phyloP scores from a whole-genome alignment of 1,140 invertebrate species.

The Patella vulgata region DNA sequence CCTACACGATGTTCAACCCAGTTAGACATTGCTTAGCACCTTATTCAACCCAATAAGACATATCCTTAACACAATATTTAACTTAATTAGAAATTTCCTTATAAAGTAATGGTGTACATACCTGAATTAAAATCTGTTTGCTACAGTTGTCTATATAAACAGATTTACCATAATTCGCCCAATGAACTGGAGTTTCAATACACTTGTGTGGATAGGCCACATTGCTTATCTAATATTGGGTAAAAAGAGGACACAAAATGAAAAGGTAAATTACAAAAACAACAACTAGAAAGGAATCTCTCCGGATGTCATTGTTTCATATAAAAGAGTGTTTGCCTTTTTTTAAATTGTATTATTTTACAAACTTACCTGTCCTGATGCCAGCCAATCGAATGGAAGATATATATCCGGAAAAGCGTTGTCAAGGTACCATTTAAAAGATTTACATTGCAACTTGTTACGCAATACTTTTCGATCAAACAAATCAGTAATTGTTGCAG shows the following conservation, averaged over 20 bases:
- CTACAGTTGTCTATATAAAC: background rate
- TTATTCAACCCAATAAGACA: too few relatives aligned
- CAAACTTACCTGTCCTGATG: conserved; percentile 23
- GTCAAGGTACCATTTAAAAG: conserved; percentile 98
- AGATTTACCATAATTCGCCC: background rate
- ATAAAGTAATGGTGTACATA: too few relatives aligned
- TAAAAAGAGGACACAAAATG: too few relatives aligned
- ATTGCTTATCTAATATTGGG: conserved; percentile 17
- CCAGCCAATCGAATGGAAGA: conserved; percentile 68
- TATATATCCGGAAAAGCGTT: conserved; percentile 96
- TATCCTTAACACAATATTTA: too few relatives aligned
- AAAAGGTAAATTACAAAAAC: too few relatives aligned
- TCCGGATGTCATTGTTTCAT: background rate
- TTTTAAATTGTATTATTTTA: background rate
- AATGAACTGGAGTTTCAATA: conserved; percentile 2
- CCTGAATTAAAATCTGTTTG: conserved; percentile 1
- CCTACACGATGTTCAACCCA: too few relatives aligned
- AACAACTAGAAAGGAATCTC: background rate
- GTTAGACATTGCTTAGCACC: too few relatives aligned
- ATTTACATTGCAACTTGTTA: conserved; percentile 85
- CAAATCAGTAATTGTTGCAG: too few relatives aligned
- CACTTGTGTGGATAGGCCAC: background rate
- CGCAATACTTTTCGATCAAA: conserved; percentile 76
- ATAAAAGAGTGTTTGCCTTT: background rate
- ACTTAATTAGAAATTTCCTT: too few relatives aligned